Evolutionary conservation across 2,113 vertebrate genomes (phyloP).

Genomic region (Sus scrofa): T2T-Sscrofa CM000823.6:15514001-15514500

Average conservation of each 20-base stretch:
- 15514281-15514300: background rate
- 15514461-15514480: constrained; percentile 32
- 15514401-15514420: background rate
- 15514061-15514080: constrained; percentile 36
- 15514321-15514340: background rate
- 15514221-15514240: constrained; percentile 45
- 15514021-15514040: background rate
- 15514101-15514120: constrained; percentile 2
- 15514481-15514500: constrained; percentile 34
- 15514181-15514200: constrained; percentile 8
- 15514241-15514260: background rate
- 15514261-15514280: background rate
- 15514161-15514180: constrained; percentile 16
- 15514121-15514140: background rate
- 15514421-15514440: background rate
- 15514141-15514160: background rate
- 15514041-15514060: constrained; percentile 10
- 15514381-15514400: background rate
- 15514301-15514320: background rate
- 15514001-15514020: constrained; percentile 31
- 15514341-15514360: background rate
- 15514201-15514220: background rate
- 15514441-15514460: background rate
- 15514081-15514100: constrained; percentile 19
- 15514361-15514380: background rate